These are phyloP conservation scores for Passer domesticus DNA, from an alignment of 2,113 vertebrate species.

Conservation along the genomic window DNA sequence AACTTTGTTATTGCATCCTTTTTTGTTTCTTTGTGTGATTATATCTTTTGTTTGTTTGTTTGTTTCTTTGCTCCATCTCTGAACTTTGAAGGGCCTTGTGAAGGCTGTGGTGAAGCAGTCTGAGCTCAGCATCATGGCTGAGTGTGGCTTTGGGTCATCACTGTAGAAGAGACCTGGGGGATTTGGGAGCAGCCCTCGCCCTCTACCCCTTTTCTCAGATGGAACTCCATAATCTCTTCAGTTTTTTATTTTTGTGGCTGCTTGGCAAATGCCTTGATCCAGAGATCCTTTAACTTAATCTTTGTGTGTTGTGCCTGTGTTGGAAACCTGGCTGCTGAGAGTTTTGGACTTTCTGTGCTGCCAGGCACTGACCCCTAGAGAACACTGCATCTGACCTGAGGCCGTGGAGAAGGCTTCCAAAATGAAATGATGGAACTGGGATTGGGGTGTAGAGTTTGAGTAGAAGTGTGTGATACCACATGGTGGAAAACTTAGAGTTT, in stretches of 20 bases:
- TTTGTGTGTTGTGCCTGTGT: neutral
- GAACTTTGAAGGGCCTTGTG: neutral
- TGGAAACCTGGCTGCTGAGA: neutral
- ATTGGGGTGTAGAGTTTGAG: neutral
- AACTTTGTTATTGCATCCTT: neutral
- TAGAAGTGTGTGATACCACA: neutral
- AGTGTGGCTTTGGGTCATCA: neutral
- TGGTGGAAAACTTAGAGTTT: neutral
- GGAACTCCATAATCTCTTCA: neutral
- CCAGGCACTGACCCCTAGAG: no score
- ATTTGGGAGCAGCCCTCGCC: neutral
- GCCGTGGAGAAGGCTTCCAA: neutral
- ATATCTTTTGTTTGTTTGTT: neutral
- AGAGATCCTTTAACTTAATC: neutral
- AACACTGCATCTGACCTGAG: neutral
- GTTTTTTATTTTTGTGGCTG: neutral
- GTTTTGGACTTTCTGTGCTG: no score
- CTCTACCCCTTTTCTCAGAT: neutral
- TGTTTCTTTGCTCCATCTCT: neutral
- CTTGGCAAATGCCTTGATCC: neutral
- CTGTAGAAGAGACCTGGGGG: neutral
- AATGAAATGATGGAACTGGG: neutral
- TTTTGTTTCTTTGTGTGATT: neutral
- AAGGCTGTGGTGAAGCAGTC: neutral
- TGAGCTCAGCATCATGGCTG: rapidly evolving